Conservation (phyloP, 1,140 invertebrate genomes). For the Cherax destructor region DNA sequence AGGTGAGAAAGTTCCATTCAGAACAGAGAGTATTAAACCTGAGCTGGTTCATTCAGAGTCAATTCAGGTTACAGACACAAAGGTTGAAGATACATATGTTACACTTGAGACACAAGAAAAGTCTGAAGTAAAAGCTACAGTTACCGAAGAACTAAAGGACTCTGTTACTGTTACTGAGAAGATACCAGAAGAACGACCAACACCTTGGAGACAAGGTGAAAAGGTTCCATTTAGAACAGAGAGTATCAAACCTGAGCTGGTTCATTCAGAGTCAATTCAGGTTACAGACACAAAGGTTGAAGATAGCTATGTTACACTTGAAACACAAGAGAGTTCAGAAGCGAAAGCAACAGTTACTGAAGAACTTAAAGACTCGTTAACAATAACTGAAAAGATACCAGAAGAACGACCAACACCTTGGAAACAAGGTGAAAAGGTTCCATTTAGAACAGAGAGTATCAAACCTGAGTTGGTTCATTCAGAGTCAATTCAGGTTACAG, state of each 20-base stretch:
- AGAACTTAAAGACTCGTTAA: constrained; percentile 36
- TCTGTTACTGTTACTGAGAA: constrained; percentile 56
- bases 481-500: constrained; percentile 29
- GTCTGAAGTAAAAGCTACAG: constrained; percentile 6
- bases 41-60: constrained; percentile 16
- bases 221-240: constrained; percentile 30
- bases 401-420: constrained; percentile 42
- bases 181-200: constrained; percentile 28
- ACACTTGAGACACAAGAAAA: constrained; percentile 10
- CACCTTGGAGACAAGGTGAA: constrained; percentile 23
- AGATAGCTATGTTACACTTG: constrained; percentile 19
- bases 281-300: constrained; percentile 36
- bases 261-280: constrained; percentile 20
- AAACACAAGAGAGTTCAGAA: constrained; percentile 7
- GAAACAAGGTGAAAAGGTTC: constrained; percentile 44
- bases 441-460: constrained; percentile 43
- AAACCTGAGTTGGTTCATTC: constrained; percentile 33
- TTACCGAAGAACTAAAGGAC: constrained; percentile 33
- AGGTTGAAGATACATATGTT: constrained; percentile 27
- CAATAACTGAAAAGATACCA: constrained; percentile 40
- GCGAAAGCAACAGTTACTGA: constrained; percentile 31
- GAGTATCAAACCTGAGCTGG: constrained; percentile 25
- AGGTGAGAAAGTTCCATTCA: constrained; percentile 42
- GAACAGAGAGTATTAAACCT: constrained; percentile 28
- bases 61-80: constrained; percentile 32